Evolutionary conservation across 1,140 invertebrate species (phyloP).

Genomic region (Ips nitidus): DNA sequence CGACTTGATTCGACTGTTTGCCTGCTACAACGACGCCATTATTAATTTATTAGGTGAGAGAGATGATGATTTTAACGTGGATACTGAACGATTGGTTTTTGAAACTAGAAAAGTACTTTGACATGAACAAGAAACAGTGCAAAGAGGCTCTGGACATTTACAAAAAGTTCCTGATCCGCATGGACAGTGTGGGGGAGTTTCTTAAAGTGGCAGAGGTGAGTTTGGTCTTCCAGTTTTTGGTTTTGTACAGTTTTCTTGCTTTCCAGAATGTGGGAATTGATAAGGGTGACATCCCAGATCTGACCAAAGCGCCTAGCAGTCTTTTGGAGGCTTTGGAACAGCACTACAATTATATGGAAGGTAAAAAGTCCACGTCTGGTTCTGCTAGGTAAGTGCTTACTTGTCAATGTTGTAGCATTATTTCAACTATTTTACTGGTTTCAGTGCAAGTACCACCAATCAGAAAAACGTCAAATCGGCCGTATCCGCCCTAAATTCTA

Average conservation of each 20-base stretch:
- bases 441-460: slow-evolving; percentile 59
- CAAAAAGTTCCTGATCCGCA: slow-evolving; percentile 97
- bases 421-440: not conserved
- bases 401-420: not conserved
- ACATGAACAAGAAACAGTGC: slow-evolving; percentile 99
- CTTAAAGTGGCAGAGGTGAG: slow-evolving; percentile 90
- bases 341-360: slow-evolving; percentile 90
- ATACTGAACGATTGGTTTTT: not conserved
- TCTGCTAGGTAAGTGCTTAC: slow-evolving; percentile 63
- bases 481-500: slow-evolving; percentile 85
- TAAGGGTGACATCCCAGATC: slow-evolving; percentile 97
- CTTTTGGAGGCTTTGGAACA: slow-evolving; percentile 96
- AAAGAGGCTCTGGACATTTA: slow-evolving; percentile 97
- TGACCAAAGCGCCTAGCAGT: slow-evolving; percentile 98
- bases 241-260: slow-evolving; percentile 1
- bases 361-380: slow-evolving; percentile 79
- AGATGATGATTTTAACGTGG: not conserved
- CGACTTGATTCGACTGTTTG: slow-evolving; percentile 98
- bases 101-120: slow-evolving; percentile 91
- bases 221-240: not conserved
- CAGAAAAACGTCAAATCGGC: slow-evolving; percentile 87
- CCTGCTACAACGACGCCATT: slow-evolving; percentile 99
- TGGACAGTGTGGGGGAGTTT: slow-evolving; percentile 98
- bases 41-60: slow-evolving; percentile 90
- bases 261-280: slow-evolving; percentile 94